Base-by-base conservation (phyloP, 2,113 vertebrate species). In the Cynoglossus semilaevis region DNA sequence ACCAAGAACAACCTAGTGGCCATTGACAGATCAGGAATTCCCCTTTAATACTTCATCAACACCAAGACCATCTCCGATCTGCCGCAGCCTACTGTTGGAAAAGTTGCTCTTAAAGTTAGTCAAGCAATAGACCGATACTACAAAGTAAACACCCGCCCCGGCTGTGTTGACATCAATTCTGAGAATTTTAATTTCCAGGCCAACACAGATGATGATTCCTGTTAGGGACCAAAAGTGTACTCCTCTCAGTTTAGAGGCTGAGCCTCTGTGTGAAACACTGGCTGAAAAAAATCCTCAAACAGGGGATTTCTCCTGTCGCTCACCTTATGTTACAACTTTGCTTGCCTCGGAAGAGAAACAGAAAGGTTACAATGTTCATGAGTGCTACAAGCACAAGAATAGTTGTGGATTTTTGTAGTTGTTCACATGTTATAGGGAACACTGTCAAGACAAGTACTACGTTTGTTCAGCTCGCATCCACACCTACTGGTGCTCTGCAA, bases 181-280 rank as follows among this genome's bases (percentile, higher is more conserved):
- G 73, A 88, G 64, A 96, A 96, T 81, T 98, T 94, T 69, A 94
- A 96, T 75, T 98, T 95, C 77, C 88, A 95, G 9, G 95, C 95
- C 59, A 98, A 98, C 16, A 41, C 69, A 0, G 93, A 96, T 0
- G 95, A 98, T 0, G 75, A 80, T 5, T 95, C 94, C 5, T 98
- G 95, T 0, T 1, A 88, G 0, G 94, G 92, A 91, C 67, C 94
- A 97, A 76, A 10, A 79, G 29, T 98, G 96, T 13, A 7, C 9
- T 0, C 43, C 58, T 2, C 1, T 91, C 15, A 92, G 81, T 0
- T 7, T 9, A 0, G 82, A 91, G 18, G 62, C 72, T 2, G 16
- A 6, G 0, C 29, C 0, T 0, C 81, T 96, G 0, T 98, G 95
- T 74, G 75, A 18, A 14, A 50, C 51, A 0, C 71, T 95, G 19